phyloP scores from a whole-genome alignment of 1,140 invertebrate species.

The Drosophila elegans region DNA sequence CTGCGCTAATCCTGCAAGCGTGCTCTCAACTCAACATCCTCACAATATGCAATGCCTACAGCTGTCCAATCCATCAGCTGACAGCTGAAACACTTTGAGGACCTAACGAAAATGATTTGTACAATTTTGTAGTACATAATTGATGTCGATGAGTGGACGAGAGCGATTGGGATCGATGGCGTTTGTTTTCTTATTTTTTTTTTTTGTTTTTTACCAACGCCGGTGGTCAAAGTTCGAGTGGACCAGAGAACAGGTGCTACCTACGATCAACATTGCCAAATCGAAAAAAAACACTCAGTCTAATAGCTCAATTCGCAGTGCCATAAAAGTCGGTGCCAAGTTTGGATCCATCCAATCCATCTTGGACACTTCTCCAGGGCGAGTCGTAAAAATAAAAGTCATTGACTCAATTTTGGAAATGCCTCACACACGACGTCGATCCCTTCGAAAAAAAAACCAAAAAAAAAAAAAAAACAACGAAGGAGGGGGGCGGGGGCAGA shows the following conservation, averaged over 20 bases:
- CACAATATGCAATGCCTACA: slow-evolving; percentile 15
- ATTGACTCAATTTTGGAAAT: slow-evolving; percentile 82
- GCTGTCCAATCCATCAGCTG: neutral
- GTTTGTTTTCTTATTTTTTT: neutral
- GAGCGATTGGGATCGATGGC: slow-evolving; percentile 24
- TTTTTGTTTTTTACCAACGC: slow-evolving; percentile 1
- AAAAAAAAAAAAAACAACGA: neutral
- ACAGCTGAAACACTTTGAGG: slow-evolving; percentile 18
- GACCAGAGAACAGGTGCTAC: slow-evolving; percentile 2
- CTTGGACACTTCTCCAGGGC: slow-evolving; percentile 11
- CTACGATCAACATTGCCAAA: neutral
- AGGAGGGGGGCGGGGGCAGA: slow-evolving; percentile 4
- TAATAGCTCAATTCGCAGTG: slow-evolving; percentile 77
- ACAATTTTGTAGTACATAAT: slow-evolving; percentile 69
- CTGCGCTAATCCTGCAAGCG: slow-evolving; percentile 17
- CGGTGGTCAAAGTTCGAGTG: slow-evolving; percentile 29
- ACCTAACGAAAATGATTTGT: slow-evolving; percentile 63
- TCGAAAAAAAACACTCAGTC: neutral
- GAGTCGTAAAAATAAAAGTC: slow-evolving; percentile 79
- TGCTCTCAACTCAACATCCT: slow-evolving; percentile 5
- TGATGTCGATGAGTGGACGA: slow-evolving; percentile 51
- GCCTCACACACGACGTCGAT: slow-evolving; percentile 73
- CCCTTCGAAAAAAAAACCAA: neutral
- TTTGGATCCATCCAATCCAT: slow-evolving; percentile 9
- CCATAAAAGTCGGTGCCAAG: slow-evolving; percentile 43